Evolutionary conservation across 2,888 invertebrate genomes (phyloP).

Genomic region (Nomada ruficornis): DNA sequence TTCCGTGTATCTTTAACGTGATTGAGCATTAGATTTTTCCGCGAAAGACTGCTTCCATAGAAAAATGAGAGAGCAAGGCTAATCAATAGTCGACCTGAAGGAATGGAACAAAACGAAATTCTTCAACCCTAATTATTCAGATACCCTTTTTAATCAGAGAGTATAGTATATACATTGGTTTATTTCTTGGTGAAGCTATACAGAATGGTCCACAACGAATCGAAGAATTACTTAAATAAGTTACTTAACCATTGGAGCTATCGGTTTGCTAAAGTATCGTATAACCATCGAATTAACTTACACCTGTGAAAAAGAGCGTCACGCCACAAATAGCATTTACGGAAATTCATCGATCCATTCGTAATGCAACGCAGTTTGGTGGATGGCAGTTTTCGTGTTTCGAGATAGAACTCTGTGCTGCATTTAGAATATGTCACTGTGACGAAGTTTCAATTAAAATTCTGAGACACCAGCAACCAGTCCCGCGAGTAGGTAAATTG

Average conservation of each 20-base stretch:
- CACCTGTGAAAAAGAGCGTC: slow-evolving; percentile 48
- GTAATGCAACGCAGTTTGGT: slow-evolving; percentile 41
- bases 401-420: slow-evolving; percentile 27
- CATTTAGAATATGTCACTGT: slow-evolving; percentile 23
- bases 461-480: slow-evolving; percentile 33
- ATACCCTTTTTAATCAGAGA: background rate
- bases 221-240: slow-evolving; percentile 58
- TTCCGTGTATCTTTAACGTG: slow-evolving; percentile 62
- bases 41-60: slow-evolving; percentile 23
- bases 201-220: slow-evolving; percentile 68
- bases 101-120: background rate
- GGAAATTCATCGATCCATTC: slow-evolving; percentile 27
- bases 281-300: slow-evolving; percentile 40
- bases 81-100: slow-evolving; percentile 10
- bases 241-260: slow-evolving; percentile 56
- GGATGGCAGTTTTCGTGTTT: slow-evolving; percentile 53
- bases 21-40: slow-evolving; percentile 59
- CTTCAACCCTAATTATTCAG: background rate
- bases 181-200: slow-evolving; percentile 69
- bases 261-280: slow-evolving; percentile 31
- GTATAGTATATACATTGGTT: slow-evolving; percentile 61
- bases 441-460: slow-evolving; percentile 26
- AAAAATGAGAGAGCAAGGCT: background rate
- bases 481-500: slow-evolving; percentile 55
- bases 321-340: slow-evolving; percentile 6